A percentile compares a stretch with the other conserved stretches of the same genome.
Evolutionary conservation across 1,140 invertebrate species (phyloP).

Genomic region (Meloidogyne chitwoodi): DNA sequence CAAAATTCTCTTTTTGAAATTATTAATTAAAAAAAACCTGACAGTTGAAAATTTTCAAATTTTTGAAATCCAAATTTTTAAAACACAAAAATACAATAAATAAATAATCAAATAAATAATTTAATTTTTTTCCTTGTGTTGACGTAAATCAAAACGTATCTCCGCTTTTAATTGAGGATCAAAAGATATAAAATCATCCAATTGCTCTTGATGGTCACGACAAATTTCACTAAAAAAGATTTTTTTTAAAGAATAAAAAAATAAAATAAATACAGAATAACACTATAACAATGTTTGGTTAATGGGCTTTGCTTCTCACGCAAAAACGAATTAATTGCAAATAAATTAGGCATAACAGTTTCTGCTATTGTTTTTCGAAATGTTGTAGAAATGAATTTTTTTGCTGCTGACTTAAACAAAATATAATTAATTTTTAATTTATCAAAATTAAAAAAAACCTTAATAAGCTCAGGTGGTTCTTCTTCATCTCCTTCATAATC

Average conservation of each 20-base stretch:
- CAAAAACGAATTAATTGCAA: conserved; percentile 27
- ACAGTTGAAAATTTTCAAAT: too few relatives aligned
- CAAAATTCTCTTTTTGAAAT: too few relatives aligned
- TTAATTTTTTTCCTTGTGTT: neutral
- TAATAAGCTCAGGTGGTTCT: conserved; percentile 37
- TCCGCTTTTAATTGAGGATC: conserved; percentile 35
- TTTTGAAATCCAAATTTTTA: too few relatives aligned
- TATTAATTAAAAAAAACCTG: too few relatives aligned
- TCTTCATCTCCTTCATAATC: conserved; percentile 37
- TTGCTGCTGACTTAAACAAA: conserved; percentile 28
- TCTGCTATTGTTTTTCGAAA: conserved; percentile 30
- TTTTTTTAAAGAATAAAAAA: neutral
- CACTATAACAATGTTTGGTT: conserved; percentile 1
- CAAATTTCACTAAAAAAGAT: conserved; percentile 17
- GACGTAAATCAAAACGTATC: conserved; percentile 27
- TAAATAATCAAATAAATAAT: too few relatives aligned
- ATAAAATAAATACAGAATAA: neutral
- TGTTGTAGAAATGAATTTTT: conserved; percentile 28
- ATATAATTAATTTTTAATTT: too few relatives aligned
- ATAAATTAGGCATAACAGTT: conserved; percentile 24
- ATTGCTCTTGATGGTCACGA: conserved; percentile 29
- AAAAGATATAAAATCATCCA: conserved; percentile 31
- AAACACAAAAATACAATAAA: too few relatives aligned
- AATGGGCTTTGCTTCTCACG: conserved; percentile 20
- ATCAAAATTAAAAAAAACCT: too few relatives aligned